Percentiles rank a stretch among this genome's conserved stretches.
These are phyloP conservation scores for Lasiurus cinereus DNA, from an alignment of 2,113 vertebrate species.

Conservation along the genomic window DNA sequence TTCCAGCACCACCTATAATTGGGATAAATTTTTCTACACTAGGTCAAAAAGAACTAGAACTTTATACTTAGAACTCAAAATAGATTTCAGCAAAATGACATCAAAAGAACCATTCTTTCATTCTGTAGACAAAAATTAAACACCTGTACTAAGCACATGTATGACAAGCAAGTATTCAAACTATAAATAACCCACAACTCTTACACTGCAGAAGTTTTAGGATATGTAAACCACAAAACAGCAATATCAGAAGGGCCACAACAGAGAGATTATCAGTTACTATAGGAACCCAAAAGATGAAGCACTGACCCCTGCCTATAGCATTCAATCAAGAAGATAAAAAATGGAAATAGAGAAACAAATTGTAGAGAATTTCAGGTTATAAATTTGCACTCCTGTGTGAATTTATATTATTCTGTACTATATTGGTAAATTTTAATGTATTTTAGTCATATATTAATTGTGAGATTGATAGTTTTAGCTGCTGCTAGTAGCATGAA, in stretches of 20 bases:
- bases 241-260: not conserved
- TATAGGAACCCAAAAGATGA: not conserved
- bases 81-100: not conserved
- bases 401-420: not conserved
- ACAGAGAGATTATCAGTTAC: not conserved
- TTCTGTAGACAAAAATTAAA: not conserved
- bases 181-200: not conserved
- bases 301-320: not conserved
- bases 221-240: not conserved
- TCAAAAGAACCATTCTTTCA: not conserved
- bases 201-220: not conserved
- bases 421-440: not conserved
- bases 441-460: not conserved
- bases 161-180: not conserved
- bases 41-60: conserved; percentile 15
- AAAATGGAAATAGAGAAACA: not conserved
- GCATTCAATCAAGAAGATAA: not conserved
- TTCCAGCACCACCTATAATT: not conserved
- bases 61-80: conserved; percentile 31
- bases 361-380: not conserved
- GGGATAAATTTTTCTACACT: conserved; percentile 29
- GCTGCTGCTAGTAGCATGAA: not conserved
- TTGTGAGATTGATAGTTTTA: conserved; percentile 4
- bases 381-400: not conserved
- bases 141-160: not conserved